Percentiles rank a stretch among this genome's conserved stretches.
Conservation (phyloP, 2,888 invertebrate genomes). For the Nomada fucata region DNA sequence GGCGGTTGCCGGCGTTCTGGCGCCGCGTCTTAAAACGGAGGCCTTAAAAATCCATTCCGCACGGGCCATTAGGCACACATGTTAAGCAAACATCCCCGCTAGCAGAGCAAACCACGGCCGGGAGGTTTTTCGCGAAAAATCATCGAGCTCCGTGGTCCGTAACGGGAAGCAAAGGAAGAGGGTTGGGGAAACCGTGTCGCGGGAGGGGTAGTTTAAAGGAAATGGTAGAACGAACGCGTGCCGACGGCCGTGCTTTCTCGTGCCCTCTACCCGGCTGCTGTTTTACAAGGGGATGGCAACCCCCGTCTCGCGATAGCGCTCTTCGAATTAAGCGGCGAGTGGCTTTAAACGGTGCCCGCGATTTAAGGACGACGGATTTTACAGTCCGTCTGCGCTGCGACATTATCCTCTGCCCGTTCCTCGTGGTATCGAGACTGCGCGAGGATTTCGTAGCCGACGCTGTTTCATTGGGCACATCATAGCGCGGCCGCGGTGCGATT, state of each 20-base stretch:
- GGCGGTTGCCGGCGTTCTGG: background rate
- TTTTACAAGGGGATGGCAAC: constrained; percentile 34
- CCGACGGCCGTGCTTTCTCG: constrained; percentile 22
- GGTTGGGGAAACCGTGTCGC: constrained; percentile 16
- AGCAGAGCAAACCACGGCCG: constrained; percentile 69
- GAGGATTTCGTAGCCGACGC: too few species aligned
- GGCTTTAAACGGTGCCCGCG: background rate
- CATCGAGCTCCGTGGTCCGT: constrained; percentile 45
- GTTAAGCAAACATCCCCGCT: constrained; percentile 77
- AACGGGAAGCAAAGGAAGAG: too few species aligned
- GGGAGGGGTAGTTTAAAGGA: constrained; percentile 36
- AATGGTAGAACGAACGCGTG: constrained; percentile 48
- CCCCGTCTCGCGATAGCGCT: constrained; percentile 11
- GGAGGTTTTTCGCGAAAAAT: constrained; percentile 68
- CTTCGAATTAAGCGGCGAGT: constrained; percentile 25
- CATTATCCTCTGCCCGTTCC: too few species aligned
- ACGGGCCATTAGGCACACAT: constrained; percentile 79
- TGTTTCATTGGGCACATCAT: too few species aligned
- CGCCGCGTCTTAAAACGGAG: constrained; percentile 67
- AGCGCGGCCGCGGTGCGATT: too few species aligned
- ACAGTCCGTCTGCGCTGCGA: too few species aligned
- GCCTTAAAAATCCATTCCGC: constrained; percentile 81
- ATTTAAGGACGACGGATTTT: background rate
- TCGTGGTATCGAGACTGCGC: too few species aligned
- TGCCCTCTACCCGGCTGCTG: constrained; percentile 13